Evolutionary conservation across 2,797 vertebrate genomes (phyloP), one percentile per base, ranked within the genome.

Genomic region (Darevskia nairensis): DNA sequence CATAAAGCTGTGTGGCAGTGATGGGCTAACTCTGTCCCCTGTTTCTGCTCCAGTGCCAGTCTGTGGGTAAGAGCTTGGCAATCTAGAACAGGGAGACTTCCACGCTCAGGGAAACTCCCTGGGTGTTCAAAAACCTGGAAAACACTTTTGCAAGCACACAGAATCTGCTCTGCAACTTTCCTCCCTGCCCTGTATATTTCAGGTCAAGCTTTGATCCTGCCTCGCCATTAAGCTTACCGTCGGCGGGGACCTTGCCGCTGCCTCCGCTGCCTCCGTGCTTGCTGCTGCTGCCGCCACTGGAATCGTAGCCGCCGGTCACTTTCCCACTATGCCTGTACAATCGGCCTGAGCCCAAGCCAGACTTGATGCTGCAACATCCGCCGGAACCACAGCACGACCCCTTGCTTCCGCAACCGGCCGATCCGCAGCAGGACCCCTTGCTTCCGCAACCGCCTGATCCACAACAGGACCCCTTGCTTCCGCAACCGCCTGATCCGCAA

Each of bases 271-370:
- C 32, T n/a, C 71, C 78, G 0, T 46, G 78, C 44, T 82, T 87
- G 77, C 71, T 71, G 11, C 84, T 41, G 86, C 86, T 89, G 21
- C 80, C 72, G 8, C 80, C 72, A 23, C 88, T 86, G 2, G 88
- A 85, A 50, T 89, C 88, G 4, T 76, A 81, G 13, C 68, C 44
- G 1, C 71, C 78, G 0, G 44, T 21, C 7, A 39, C 46, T 85
- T 86, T 89, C 25, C 84, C 27, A 6, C 35, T 81, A 1, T 10
- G 75, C 69, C 83, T 76, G 9, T 69, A 69, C 27, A 75, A 71
- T 10, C 81, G 64, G 35, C 72, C 72, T 74, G 71, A 71, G 7
- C 75, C 81, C 7, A 6, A 59, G 10, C 74, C 11, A 29, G 0
- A 15, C 13, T 74, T 74, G 6, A 8, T 32, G 15, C 35, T 74